Conservation (phyloP, 2,888 invertebrate species). For the Dynastes maya region DNA sequence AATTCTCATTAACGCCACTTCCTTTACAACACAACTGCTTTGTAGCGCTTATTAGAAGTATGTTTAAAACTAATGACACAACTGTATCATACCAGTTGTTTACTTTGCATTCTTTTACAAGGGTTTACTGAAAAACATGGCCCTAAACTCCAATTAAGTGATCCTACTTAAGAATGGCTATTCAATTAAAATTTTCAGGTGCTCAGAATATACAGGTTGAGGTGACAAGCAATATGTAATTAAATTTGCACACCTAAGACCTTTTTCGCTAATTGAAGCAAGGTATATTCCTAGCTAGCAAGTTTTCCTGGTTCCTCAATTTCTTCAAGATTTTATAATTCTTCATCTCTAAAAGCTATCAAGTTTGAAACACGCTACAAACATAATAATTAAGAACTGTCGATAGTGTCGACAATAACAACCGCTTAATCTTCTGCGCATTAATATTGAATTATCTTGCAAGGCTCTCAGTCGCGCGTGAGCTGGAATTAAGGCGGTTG, state of each 20-base stretch:
- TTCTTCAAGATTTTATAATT: too few species aligned
- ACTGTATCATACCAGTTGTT: too few species aligned
- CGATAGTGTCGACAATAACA: too few species aligned
- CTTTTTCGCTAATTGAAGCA: constrained; percentile 1
- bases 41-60: too few species aligned
- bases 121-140: too few species aligned
- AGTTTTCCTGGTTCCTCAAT: not conserved
- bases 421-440: not conserved
- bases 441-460: not conserved
- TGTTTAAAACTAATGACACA: too few species aligned
- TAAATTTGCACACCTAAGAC: constrained; percentile 23
- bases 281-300: not conserved
- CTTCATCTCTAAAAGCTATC: too few species aligned
- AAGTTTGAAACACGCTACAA: not conserved
- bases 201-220: constrained; percentile 11
- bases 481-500: not conserved
- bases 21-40: too few species aligned
- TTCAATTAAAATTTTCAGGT: not conserved
- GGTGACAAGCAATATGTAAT: not conserved
- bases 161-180: too few species aligned
- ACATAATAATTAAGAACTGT: not conserved
- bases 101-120: too few species aligned
- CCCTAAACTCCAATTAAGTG: too few species aligned
- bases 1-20: too few species aligned
- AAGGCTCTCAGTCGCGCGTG: not conserved